A percentile compares a stretch with the other conserved stretches of the same genome.
phyloP scores from a whole-genome alignment of 2,113 vertebrate species.

The Turdus rufiventris region DNA sequence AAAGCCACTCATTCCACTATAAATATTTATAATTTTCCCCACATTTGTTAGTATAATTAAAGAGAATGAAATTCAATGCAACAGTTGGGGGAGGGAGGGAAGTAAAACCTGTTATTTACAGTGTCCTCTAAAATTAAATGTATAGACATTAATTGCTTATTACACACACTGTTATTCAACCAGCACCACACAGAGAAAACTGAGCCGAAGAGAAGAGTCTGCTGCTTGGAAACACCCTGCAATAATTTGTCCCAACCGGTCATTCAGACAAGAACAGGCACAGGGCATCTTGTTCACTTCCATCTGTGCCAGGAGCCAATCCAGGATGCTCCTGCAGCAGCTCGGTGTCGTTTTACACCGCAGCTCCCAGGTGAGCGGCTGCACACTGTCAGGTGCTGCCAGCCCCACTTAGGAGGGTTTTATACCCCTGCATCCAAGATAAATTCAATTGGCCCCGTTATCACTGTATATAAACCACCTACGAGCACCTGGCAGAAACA shows the following conservation, averaged over 20 bases:
- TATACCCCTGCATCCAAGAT: neutral
- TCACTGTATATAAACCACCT: neutral
- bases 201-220: conserved; percentile 23
- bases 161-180: conserved; percentile 35
- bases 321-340: neutral
- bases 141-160: conserved; percentile 59
- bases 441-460: neutral
- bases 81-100: conserved; percentile 57
- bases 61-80: conserved; percentile 56
- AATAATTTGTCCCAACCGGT: conserved; percentile 1
- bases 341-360: neutral
- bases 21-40: conserved; percentile 61
- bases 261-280: neutral
- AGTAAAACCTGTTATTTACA: conserved; percentile 58
- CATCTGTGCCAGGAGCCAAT: neutral
- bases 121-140: conserved; percentile 60
- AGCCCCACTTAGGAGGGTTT: conserved; percentile 8
- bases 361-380: neutral
- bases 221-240: conserved; percentile 18
- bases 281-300: neutral
- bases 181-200: conserved; percentile 22
- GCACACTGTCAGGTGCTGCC: neutral
- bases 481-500: neutral
- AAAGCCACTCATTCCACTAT: conserved; percentile 44
- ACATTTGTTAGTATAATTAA: conserved; percentile 65